Base-by-base conservation (phyloP, 1,140 invertebrate genomes). In the Drosophila eugracilis region DNA sequence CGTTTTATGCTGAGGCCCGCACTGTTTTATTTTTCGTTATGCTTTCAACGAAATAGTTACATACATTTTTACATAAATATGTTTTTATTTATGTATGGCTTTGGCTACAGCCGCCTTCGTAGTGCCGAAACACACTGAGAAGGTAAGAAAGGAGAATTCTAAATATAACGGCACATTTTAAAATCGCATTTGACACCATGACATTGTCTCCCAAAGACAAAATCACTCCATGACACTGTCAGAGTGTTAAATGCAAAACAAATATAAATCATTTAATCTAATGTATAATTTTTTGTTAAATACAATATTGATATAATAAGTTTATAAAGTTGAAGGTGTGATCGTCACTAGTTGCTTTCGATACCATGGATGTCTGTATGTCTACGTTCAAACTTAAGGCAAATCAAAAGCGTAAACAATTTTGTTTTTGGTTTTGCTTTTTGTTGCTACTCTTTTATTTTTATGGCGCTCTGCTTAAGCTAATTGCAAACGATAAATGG, bases 381-480 rank as follows among this genome's bases (percentile, higher is more conserved):
- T 72, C 28, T 60, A 28, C 47, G 19, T 57, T 69, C 28, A 44
- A 65, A 45, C 21, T 37, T 45, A 39, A 59, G 12, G 45, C 69
- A 37, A 63, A 75, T 78, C 70, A 78, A 84, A 75, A 86, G 72
- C 79, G 76, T 85, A 84, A 84, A 85, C 75, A 84, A 80, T 67
- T 66, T 69, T 55, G 73, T 83, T 84, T 80, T 53, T 75, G 54
- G 54, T 80, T 66, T 80, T 32, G 55, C 36, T 60, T 66, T 60
- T 24, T 57, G 55, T 36, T 75, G 50, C 58, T 65, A 32, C 60
- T 79, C 60, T 83, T 74, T 62, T 75, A 75, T 65, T 66, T 79
- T 73, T 73, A 80, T 76, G 59, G 58, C 34, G 66, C 62, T 85
- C 48, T 67, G 76, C 73, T 62, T 72, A 63, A 65, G 73, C 66